These are phyloP conservation scores for Felis catus DNA, from an alignment of 2,113 vertebrate species.

Conservation along the genomic window DNA sequence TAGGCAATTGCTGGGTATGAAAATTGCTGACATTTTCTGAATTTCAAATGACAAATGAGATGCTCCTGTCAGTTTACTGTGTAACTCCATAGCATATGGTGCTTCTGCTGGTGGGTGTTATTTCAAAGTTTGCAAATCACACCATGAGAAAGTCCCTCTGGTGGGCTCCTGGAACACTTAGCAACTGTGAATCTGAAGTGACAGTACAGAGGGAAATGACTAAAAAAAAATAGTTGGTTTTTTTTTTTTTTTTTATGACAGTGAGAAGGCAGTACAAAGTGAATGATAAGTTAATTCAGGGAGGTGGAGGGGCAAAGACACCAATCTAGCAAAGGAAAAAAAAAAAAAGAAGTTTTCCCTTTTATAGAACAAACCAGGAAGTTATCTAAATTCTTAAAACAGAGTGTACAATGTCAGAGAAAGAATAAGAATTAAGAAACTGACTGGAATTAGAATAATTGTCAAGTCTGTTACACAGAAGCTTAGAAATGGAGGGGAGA, in stretches of 20 bases:
- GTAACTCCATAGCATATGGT: constrained; percentile 86
- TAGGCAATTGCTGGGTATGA: constrained; percentile 80
- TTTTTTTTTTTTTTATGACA: constrained; percentile 58
- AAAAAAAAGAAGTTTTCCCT: constrained; percentile 16
- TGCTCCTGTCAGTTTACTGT: constrained; percentile 86
- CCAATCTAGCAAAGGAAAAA: constrained; percentile 32
- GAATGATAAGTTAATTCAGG: constrained; percentile 71
- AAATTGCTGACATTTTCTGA: constrained; percentile 87
- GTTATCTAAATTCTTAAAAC: constrained; percentile 79
- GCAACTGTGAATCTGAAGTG: constrained; percentile 89
- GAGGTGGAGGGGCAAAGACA: constrained; percentile 51
- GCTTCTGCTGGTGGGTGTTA: constrained; percentile 89
- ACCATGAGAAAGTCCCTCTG: constrained; percentile 87
- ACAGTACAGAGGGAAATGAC: constrained; percentile 84
- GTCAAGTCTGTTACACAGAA: neutral
- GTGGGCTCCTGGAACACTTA: constrained; percentile 86
- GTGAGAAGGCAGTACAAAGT: constrained; percentile 75
- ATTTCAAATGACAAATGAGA: constrained; percentile 86
- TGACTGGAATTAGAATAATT: constrained; percentile 46
- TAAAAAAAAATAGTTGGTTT: constrained; percentile 58
- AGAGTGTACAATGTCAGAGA: constrained; percentile 47
- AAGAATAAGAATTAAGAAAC: constrained; percentile 39
- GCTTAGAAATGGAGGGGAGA: constrained; percentile 17
- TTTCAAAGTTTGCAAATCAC: constrained; percentile 90
- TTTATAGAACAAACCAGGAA: constrained; percentile 60